These are phyloP conservation scores for Salticus scenicus DNA, from an alignment of 2,888 invertebrate genomes.

Conservation along the genomic window DNA sequence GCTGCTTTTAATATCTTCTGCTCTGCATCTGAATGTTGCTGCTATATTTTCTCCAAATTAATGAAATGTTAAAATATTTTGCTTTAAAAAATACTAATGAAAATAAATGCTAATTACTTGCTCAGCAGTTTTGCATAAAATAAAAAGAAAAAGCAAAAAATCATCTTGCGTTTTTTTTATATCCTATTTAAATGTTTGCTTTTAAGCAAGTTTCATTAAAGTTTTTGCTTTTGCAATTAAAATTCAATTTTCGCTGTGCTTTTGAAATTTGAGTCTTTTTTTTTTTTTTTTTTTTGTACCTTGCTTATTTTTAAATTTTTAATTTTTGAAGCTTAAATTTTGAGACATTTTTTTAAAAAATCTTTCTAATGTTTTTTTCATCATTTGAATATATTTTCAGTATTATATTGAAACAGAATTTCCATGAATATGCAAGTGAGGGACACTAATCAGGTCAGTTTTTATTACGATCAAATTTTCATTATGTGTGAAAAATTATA, in stretches of 20 bases:
- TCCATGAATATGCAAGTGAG: slow-evolving; percentile 62
- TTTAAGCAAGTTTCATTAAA: not conserved
- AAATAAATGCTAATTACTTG: too few relatives aligned
- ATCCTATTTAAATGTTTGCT: not conserved
- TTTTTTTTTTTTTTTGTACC: not conserved
- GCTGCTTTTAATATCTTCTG: too few relatives aligned
- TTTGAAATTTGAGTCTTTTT: slow-evolving; percentile 9
- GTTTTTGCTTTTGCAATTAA: slow-evolving; percentile 3
- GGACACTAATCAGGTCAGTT: slow-evolving; percentile 63
- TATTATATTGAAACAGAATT: slow-evolving; percentile 70
- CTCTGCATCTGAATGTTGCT: too few relatives aligned
- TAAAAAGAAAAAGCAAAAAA: too few relatives aligned
- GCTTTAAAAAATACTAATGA: too few relatives aligned
- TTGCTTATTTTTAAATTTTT: slow-evolving; percentile 22
- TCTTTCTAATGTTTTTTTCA: slow-evolving; percentile 63
- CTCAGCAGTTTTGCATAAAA: too few relatives aligned
- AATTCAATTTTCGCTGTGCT: slow-evolving; percentile 24
- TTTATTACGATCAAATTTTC: slow-evolving; percentile 42
- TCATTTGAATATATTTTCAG: slow-evolving; percentile 71
- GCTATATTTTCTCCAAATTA: too few relatives aligned
- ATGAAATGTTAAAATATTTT: too few relatives aligned
- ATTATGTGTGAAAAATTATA: slow-evolving; percentile 18
- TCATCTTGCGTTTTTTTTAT: too few relatives aligned
- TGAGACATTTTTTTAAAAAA: slow-evolving; percentile 31
- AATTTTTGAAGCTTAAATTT: slow-evolving; percentile 28